These are phyloP conservation scores for Aegithalos caudatus DNA, from an alignment of 2,113 vertebrate genomes.

Conservation along the genomic window DNA sequence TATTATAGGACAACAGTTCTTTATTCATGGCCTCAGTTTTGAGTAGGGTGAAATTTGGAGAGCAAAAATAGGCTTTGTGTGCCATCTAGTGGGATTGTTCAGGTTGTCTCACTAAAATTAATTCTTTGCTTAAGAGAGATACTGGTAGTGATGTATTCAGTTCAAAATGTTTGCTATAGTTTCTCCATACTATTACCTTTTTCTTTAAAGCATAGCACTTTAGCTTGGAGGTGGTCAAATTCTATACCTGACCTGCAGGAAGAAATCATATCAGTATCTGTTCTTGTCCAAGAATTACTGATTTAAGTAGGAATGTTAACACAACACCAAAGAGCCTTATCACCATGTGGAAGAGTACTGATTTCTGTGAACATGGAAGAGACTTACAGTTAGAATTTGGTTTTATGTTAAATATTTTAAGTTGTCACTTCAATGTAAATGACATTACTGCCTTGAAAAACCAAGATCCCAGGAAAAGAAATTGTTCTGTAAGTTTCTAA, in stretches of 20 bases:
- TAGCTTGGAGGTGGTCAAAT: not conserved
- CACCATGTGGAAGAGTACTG: not conserved
- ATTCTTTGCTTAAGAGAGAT: not conserved
- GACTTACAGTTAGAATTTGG: not conserved
- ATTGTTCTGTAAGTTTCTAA: not conserved
- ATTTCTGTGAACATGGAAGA: not conserved
- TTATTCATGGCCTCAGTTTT: not conserved
- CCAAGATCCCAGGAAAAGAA: not conserved
- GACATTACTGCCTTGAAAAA: not conserved
- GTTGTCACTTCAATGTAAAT: not conserved
- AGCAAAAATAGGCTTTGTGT: not conserved
- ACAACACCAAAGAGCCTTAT: not conserved
- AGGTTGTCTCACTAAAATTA: not conserved
- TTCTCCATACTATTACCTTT: not conserved
- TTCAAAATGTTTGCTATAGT: not conserved
- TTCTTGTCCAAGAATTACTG: not conserved
- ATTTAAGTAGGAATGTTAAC: not conserved
- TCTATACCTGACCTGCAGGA: not conserved
- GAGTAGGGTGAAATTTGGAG: not conserved
- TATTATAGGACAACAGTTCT: not conserved
- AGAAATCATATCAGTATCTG: not conserved
- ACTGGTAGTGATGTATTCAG: not conserved
- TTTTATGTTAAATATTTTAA: not conserved
- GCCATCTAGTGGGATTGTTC: slow-evolving; percentile 74
- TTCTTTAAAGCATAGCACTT: not conserved